A percentile compares a stretch with the other conserved stretches of the same genome.
Evolutionary conservation across 2,113 vertebrate species (phyloP).

Genomic region (Hypanus sabinus): DNA sequence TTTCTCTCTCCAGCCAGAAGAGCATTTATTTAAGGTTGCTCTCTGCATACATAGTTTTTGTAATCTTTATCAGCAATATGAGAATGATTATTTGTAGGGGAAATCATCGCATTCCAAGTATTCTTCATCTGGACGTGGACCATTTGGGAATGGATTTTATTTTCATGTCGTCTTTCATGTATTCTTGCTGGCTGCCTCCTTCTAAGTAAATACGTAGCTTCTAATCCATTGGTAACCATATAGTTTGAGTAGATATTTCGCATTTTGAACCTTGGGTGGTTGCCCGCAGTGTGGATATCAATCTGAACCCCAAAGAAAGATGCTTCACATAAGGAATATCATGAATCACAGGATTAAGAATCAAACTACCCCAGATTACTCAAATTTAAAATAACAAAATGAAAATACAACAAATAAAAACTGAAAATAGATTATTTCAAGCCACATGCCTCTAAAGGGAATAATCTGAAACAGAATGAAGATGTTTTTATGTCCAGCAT

Average conservation of each 20-base stretch:
- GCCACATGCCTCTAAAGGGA: not conserved
- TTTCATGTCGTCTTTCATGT: not conserved
- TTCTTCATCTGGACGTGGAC: not conserved
- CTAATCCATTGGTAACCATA: not conserved
- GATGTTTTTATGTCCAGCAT: not conserved
- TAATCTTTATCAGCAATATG: not conserved
- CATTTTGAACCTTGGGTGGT: not conserved
- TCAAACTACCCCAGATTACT: not conserved
- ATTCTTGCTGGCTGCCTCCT: not conserved
- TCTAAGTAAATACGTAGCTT: too few relatives aligned
- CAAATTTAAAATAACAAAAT: not conserved
- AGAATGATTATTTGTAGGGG: not conserved
- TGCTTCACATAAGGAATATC: not conserved
- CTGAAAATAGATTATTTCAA: not conserved
- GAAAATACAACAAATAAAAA: not conserved
- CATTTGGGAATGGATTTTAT: constrained; percentile 15
- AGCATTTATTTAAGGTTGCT: not conserved
- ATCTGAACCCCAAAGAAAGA: not conserved
- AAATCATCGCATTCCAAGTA: not conserved
- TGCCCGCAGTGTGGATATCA: not conserved
- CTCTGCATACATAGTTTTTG: not conserved
- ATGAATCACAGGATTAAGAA: not conserved
- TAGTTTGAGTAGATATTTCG: not conserved
- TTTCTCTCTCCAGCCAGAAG: constrained; percentile 17
- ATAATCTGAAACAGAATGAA: not conserved